Percentiles rank a stretch among this genome's conserved stretches.
phyloP scores from a whole-genome alignment of 2,888 invertebrate genomes.

The Junonia oenone region DNA sequence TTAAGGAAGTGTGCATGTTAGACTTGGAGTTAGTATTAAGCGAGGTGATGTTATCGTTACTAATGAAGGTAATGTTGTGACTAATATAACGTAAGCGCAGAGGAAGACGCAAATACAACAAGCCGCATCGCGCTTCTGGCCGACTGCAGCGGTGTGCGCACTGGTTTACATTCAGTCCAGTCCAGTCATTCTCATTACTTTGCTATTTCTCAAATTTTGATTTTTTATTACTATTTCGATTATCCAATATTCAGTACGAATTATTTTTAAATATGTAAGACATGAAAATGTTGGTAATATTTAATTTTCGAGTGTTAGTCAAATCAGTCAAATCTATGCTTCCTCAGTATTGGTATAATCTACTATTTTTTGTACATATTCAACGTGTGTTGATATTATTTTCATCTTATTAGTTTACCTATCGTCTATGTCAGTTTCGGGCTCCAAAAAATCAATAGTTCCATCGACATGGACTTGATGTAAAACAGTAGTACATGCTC shows the following conservation, averaged over 20 bases:
- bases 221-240: not conserved
- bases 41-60: constrained; percentile 27
- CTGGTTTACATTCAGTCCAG: constrained; percentile 76
- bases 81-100: constrained; percentile 50
- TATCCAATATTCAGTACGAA: not conserved
- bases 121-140: constrained; percentile 61
- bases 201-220: not conserved
- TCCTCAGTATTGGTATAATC: not conserved
- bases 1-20: constrained; percentile 23
- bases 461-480: constrained; percentile 62
- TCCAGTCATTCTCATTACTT: constrained; percentile 31
- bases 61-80: constrained; percentile 32
- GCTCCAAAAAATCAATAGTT: not conserved
- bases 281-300: not conserved
- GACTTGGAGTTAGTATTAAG: constrained; percentile 21
- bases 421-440: not conserved
- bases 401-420: not conserved
- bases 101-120: constrained; percentile 77
- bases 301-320: not conserved
- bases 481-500: constrained; percentile 71
- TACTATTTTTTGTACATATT: not conserved
- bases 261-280: not conserved
- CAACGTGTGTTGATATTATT: not conserved
- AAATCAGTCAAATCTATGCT: not conserved
- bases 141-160: constrained; percentile 54